Percentiles rank a stretch among this genome's conserved stretches.
These are phyloP conservation scores for Sebastiscus albofasciatus DNA, from an alignment of 2,797 vertebrate species.

Conservation along the genomic window DNA sequence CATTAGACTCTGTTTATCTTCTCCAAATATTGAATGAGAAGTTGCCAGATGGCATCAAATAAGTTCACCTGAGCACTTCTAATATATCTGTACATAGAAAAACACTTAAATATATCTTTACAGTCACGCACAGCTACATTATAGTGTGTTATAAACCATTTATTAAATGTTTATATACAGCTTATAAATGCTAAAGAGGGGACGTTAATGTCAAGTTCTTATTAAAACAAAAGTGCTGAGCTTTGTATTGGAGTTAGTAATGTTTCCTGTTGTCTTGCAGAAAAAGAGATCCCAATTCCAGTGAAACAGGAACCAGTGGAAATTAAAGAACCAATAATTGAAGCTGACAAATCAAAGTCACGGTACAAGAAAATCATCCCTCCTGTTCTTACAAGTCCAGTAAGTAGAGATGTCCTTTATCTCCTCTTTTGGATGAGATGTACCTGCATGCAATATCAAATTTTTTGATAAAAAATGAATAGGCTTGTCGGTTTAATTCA, in stretches of 20 bases:
- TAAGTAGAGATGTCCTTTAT: slow-evolving; percentile 54
- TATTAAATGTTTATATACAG: neutral
- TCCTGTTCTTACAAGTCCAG: slow-evolving; percentile 84
- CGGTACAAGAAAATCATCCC: slow-evolving; percentile 88
- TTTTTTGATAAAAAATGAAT: neutral
- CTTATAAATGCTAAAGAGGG: neutral
- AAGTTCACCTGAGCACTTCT: neutral
- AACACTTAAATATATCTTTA: neutral
- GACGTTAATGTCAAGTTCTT: neutral
- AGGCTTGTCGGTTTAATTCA: neutral
- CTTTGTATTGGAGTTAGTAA: neutral
- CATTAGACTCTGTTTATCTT: neutral
- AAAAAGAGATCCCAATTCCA: slow-evolving; percentile 84
- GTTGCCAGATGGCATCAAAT: neutral
- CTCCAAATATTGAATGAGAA: neutral
- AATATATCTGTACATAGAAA: neutral
- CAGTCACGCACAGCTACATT: neutral
- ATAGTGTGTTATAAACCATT: neutral
- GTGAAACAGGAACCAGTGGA: slow-evolving; percentile 87
- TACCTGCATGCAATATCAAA: neutral
- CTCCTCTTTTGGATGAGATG: neutral
- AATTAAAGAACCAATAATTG: slow-evolving; percentile 81
- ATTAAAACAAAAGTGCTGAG: neutral
- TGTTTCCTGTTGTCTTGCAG: slow-evolving; percentile 59
- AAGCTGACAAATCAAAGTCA: slow-evolving; percentile 88